Base-by-base conservation (phyloP, 2,113 vertebrate genomes). In the Oncorhynchus clarkii region DNA sequence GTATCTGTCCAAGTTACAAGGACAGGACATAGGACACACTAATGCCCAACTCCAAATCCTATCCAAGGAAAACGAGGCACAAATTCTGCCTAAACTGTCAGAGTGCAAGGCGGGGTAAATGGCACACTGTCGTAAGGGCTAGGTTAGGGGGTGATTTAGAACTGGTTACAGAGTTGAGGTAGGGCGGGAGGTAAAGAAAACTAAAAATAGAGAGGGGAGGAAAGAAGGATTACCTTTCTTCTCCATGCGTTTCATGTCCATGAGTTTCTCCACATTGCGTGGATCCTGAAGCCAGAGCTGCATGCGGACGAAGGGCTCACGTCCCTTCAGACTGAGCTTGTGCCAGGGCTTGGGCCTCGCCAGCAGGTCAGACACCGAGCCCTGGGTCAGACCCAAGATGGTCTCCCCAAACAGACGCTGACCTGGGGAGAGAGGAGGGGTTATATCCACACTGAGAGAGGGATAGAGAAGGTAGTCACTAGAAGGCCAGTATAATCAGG, bases 341-440 rank as follows among this genome's bases (percentile, higher is more conserved):
- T 96, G 96, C 96, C 96, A 97, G 85, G 96, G 96, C 85, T 97
- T 97, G 0, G 96, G 96, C 71, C 96, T 94, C 69, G 96, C 95
- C 78, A 97, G 93, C 34, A 97, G 96, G 91, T 97, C 96, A 0
- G 96, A 97, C 85, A 97, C 96, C 0, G 96, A 97, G 88, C 96
- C 96, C 85, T 97, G 96, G 67, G 96, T 97, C 68, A 97, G 94
- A 69, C 96, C 96, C 9, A 97, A 90, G 89, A 97, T 96, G 86
- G 93, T 96, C 92, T 97, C 96, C 39, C 96, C 96, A 82, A 97
- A 97, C 81, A 97, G 90, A 78, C 95, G 95, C 89, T 97, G 96
- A 89, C 96, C 96, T 97, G 79, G 71, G 31, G 73, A 67, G 62
- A 51, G 72, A 71, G 60, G 69, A 59, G 34, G 59, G n/a, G 39